These are phyloP conservation scores for Mustela lutreola DNA, from an alignment of 2,113 vertebrate species.

Conservation along the genomic window DNA sequence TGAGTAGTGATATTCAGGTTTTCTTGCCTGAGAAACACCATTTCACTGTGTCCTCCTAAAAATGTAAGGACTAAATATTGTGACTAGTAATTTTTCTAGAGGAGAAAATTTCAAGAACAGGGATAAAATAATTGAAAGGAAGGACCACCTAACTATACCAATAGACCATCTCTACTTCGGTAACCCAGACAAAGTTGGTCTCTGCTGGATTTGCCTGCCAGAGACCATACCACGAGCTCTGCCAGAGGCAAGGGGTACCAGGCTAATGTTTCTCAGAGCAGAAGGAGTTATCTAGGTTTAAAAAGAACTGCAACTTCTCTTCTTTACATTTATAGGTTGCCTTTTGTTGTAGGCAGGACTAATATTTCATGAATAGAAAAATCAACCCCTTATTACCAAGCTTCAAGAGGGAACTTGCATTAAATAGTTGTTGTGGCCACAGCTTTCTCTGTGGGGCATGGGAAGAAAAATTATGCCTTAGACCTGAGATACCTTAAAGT, in stretches of 20 bases:
- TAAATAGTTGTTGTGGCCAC: neutral
- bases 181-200: neutral
- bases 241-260: neutral
- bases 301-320: neutral
- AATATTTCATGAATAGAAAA: neutral
- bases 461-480: neutral
- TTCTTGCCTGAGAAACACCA: neutral
- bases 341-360: neutral
- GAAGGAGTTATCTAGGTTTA: neutral
- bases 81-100: constrained; percentile 22
- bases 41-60: neutral
- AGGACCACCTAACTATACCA: neutral
- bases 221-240: neutral
- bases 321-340: neutral
- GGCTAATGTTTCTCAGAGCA: neutral
- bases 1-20: neutral
- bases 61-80: neutral
- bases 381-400: neutral
- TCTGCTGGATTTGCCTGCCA: neutral
- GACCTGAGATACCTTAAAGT: neutral
- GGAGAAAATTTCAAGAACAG: neutral
- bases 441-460: neutral
- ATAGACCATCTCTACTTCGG: neutral
- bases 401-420: neutral
- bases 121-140: neutral